phyloP scores from a whole-genome alignment of 1,140 invertebrate genomes.

The Penaeus chinensis region DNA sequence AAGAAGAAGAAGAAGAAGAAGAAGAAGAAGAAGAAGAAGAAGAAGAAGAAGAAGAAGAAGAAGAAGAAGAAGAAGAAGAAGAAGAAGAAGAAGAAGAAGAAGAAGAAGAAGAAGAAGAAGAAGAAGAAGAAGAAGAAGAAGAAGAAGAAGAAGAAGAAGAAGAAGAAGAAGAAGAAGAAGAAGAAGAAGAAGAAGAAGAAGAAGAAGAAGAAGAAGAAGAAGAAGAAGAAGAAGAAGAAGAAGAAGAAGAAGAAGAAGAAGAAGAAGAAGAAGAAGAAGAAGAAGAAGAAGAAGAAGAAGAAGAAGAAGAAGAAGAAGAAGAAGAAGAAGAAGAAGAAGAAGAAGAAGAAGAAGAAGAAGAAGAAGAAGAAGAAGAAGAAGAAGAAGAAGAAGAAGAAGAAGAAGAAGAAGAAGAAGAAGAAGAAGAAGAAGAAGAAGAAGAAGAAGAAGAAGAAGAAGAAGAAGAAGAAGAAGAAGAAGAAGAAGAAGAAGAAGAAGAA shows the following conservation, averaged over 20 bases:
- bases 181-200: neutral
- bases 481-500: neutral
- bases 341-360: neutral
- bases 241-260: too few relatives aligned
- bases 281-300: neutral
- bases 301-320: neutral
- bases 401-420: neutral
- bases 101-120: neutral
- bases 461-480: conserved; percentile 20
- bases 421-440: neutral
- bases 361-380: conserved; percentile 2
- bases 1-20: neutral
- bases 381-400: neutral
- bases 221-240: neutral
- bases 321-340: neutral
- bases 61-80: neutral
- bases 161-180: neutral
- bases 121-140: neutral
- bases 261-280: neutral
- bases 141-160: too few relatives aligned
- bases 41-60: neutral
- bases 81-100: conserved; percentile 7
- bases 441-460: neutral
- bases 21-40: too few relatives aligned
- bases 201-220: neutral